These are phyloP conservation scores for Erpobdella octoculata DNA, from an alignment of 2,888 invertebrate genomes.

Conservation along the genomic window DNA sequence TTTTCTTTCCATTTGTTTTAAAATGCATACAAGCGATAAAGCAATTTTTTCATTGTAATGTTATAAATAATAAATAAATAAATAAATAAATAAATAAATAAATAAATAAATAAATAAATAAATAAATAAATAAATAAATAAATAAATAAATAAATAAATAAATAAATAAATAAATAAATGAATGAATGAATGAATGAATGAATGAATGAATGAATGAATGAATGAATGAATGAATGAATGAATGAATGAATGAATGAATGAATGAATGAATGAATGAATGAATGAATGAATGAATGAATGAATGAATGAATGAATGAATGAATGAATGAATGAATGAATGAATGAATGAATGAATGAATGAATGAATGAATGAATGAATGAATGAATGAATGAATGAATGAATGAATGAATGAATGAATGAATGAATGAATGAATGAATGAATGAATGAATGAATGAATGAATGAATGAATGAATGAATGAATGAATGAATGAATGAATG, in stretches of 20 bases:
- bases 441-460: no score
- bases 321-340: not conserved
- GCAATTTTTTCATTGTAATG: no score
- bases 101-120: not conserved
- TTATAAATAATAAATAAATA: no score
- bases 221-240: not conserved
- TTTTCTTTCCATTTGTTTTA: no score
- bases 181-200: not conserved
- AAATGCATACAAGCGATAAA: no score
- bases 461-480: no score
- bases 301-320: not conserved
- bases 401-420: no score
- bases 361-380: not conserved
- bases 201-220: constrained; percentile 3
- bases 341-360: not conserved
- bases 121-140: not conserved
- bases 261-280: not conserved
- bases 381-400: no score
- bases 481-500: no score
- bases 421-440: no score
- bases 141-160: not conserved
- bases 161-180: no score
- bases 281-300: not conserved
- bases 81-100: not conserved
- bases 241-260: not conserved